Evolutionary conservation across 2,113 vertebrate genomes (phyloP).

Genomic region (Tachysurus fulvidraco): DNA sequence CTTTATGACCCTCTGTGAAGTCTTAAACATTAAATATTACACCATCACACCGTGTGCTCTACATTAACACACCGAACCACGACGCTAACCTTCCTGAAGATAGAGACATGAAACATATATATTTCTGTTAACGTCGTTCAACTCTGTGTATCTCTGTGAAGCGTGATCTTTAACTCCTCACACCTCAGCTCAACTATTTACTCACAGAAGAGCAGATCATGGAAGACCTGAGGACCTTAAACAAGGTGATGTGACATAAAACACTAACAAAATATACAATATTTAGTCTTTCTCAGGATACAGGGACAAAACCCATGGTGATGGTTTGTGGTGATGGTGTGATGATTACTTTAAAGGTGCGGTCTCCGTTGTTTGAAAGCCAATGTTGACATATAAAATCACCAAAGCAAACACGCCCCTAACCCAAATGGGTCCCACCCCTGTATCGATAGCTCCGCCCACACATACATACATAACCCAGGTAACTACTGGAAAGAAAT

Average conservation of each 20-base stretch:
- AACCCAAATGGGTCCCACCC: too few species aligned
- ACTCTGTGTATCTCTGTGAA: background rate
- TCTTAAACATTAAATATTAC: background rate
- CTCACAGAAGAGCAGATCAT: slow-evolving; percentile 97
- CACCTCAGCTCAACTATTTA: slow-evolving; percentile 97
- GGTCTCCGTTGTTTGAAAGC: too few species aligned
- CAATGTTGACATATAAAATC: too few species aligned
- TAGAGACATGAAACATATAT: background rate
- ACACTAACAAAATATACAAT: background rate
- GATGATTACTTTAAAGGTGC: background rate
- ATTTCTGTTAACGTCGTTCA: background rate
- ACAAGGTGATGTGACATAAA: slow-evolving; percentile 78
- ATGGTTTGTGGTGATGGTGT: background rate
- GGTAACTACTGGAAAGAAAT: too few species aligned
- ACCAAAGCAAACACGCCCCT: too few species aligned
- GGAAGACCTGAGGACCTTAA: slow-evolving; percentile 94
- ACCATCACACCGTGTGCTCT: background rate
- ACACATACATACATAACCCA: too few species aligned
- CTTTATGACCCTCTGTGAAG: slow-evolving; percentile 62
- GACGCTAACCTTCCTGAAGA: background rate
- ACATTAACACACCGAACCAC: background rate
- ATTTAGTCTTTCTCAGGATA: background rate
- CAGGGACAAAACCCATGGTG: background rate
- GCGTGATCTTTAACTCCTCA: slow-evolving; percentile 77
- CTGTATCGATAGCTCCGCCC: too few species aligned